A percentile compares a stretch with the other conserved stretches of the same genome.
Conservation (phyloP, 2,888 invertebrate species). For the Timema podura region DNA sequence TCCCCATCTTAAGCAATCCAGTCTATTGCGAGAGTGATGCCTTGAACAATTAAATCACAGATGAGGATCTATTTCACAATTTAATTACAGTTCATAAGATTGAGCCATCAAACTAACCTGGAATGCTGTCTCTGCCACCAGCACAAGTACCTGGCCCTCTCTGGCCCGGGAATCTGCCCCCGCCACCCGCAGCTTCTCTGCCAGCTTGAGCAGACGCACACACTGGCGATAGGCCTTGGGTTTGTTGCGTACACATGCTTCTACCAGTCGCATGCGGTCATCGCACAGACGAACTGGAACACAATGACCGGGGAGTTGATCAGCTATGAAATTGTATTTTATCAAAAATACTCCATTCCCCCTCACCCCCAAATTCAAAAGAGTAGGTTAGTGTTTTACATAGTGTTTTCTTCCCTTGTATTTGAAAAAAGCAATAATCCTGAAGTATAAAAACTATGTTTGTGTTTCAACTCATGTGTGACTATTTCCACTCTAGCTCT, state of each 20-base stretch:
- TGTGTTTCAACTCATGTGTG: too few relatives aligned
- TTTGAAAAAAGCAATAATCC: too few relatives aligned
- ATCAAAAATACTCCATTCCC: too few relatives aligned
- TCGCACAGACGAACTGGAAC: constrained; percentile 56
- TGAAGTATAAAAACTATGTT: too few relatives aligned
- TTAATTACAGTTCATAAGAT: not conserved
- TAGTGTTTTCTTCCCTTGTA: too few relatives aligned
- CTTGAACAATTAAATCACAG: not conserved
- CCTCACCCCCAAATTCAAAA: too few relatives aligned
- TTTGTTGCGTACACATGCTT: constrained; percentile 56
- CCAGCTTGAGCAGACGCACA: constrained; percentile 60
- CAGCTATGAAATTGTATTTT: too few relatives aligned
- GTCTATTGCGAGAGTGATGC: too few relatives aligned
- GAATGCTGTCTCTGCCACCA: constrained; percentile 51
- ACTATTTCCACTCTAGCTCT: too few relatives aligned
- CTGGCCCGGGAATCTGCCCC: constrained; percentile 48
- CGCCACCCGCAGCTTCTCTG: constrained; percentile 56
- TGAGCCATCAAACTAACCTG: constrained; percentile 43
- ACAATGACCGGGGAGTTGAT: not conserved
- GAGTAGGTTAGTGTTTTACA: too few relatives aligned
- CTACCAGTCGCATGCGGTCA: constrained; percentile 58
- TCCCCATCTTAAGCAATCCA: too few relatives aligned
- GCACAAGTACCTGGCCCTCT: constrained; percentile 51
- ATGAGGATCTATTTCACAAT: not conserved
- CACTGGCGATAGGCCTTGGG: constrained; percentile 58